Evolutionary conservation across 2,797 vertebrate genomes (phyloP), one percentile per base, ranked within the genome.

Genomic region (Smutsia temminckii): DNA sequence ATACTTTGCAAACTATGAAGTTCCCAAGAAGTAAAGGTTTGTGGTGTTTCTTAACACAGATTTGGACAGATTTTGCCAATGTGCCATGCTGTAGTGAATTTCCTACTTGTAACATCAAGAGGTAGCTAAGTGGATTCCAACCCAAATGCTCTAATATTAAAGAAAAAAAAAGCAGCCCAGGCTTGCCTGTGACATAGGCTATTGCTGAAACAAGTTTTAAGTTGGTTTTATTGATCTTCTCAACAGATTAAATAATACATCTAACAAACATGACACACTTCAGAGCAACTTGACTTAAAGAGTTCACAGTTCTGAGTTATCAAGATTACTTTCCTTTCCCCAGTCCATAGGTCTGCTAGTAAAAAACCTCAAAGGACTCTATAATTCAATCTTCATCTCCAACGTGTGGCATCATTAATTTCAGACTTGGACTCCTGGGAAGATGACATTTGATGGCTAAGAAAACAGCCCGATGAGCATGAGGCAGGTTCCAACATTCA

Each of bases 171-270:
- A 61, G 25, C 27, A 77, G 11, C 37, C n/a, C 80, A 59, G 32
- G 29, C 66, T 90, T 93, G 72, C 77, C 57, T 74, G 59, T 87
- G 34, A 63, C 64, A 53, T 40, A n/a, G 34, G 32, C 85, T 92
- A 9, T 91, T 90, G 83, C 34, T 79, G 49, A 96, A 95, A 84
- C 10, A 85, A 81, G n/a, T 90, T 93, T 88, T 91, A 81, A 93
- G 64, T 94, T 94, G 81, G 46, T 69, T 91, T 75, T 86, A 91
- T 89, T 2, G 27, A 77, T 85, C 49, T 64, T 94, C 63, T 91
- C 74, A 92, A 61, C 53, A 94, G 86, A 96, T 91, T 95, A 93
- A 91, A 86, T 95, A 86, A 91, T 89, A 55, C 49, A 74, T 93
- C 94, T 94, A 81, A 85, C 61, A 94, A 94, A 93, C 66, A 64